Percentiles rank a stretch among this genome's conserved stretches.
phyloP scores from a whole-genome alignment of 2,888 invertebrate species.

The Nudaria mundana region DNA sequence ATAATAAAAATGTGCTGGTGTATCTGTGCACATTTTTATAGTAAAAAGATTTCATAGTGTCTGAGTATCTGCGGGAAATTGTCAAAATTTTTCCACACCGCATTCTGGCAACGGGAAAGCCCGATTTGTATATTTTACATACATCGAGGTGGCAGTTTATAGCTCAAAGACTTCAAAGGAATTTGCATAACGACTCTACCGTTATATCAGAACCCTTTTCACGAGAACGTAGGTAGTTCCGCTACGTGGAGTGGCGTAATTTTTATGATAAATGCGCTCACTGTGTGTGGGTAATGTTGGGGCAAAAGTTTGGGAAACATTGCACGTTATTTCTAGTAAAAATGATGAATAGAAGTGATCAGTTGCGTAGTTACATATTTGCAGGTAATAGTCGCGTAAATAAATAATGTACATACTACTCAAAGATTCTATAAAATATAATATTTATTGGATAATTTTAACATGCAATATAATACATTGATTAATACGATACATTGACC shows the following conservation, averaged over 20 bases:
- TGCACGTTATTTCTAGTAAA: slow-evolving; percentile 15
- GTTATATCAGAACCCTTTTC: slow-evolving; percentile 27
- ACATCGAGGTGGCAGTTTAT: slow-evolving; percentile 6
- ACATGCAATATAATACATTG: no score
- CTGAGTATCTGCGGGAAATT: no score
- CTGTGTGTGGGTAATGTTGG: slow-evolving; percentile 14
- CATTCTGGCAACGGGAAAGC: slow-evolving; percentile 17
- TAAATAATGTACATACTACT: no score
- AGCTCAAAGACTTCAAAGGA: slow-evolving; percentile 33
- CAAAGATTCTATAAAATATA: no score
- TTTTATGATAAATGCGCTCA: slow-evolving; percentile 40
- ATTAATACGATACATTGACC: no score
- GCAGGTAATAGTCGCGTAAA: no score
- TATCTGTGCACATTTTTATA: no score
- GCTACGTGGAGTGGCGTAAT: slow-evolving; percentile 36
- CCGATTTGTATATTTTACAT: slow-evolving; percentile 28
- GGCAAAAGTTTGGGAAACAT: slow-evolving; percentile 12
- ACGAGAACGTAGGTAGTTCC: slow-evolving; percentile 28
- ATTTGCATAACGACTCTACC: slow-evolving; percentile 39
- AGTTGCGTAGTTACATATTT: no score
- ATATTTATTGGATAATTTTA: no score
- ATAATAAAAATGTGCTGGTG: no score
- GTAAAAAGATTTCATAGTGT: no score
- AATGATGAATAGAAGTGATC: slow-evolving; percentile 12
- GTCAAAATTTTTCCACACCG: slow-evolving; percentile 14